Conservation (phyloP, 2,888 invertebrate species). For the Plebejus melissa region DNA sequence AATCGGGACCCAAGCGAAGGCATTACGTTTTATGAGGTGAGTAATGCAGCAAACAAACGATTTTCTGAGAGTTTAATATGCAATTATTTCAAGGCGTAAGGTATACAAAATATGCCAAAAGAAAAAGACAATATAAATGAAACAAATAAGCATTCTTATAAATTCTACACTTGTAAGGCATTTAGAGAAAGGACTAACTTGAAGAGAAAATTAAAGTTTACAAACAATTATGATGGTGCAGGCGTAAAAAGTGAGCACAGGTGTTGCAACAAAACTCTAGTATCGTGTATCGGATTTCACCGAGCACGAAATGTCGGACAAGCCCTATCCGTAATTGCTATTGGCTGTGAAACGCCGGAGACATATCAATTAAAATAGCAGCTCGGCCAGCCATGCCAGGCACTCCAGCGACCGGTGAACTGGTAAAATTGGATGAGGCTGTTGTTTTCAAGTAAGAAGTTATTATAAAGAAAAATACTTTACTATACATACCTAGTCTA, state of each 20-base stretch:
- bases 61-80: not conserved
- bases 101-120: not conserved
- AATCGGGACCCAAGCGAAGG: not conserved
- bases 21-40: not conserved
- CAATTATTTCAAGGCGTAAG: not conserved
- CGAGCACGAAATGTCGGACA: constrained; percentile 34
- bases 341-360: constrained; percentile 48
- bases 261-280: constrained; percentile 17
- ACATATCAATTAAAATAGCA: constrained; percentile 74
- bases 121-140: not conserved
- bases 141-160: not conserved
- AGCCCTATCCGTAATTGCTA: constrained; percentile 47
- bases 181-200: not conserved
- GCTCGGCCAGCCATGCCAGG: constrained; percentile 45
- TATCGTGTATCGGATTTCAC: constrained; percentile 33
- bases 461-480: not conserved
- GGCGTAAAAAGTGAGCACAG: constrained; percentile 10
- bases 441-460: not conserved
- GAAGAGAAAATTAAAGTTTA: not conserved
- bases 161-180: not conserved
- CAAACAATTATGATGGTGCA: constrained; percentile 5
- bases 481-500: too few species aligned
- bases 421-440: constrained; percentile 36
- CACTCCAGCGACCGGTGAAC: constrained; percentile 36
- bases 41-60: not conserved